Evolutionary conservation across 2,888 invertebrate species (phyloP).

Genomic region (Pasiphila rectangulata): DNA sequence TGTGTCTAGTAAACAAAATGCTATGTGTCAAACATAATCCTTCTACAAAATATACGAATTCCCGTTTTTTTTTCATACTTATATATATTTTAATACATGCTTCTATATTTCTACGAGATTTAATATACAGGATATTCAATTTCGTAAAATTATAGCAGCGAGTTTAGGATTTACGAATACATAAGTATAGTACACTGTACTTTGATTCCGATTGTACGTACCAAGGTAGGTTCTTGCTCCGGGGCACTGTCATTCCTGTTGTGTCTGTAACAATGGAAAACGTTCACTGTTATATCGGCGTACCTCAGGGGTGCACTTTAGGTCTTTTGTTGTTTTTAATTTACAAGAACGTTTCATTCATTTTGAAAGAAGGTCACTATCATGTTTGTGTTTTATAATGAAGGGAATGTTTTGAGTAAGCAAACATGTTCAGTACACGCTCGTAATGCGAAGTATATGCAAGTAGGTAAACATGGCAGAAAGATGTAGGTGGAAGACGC

Average conservation of each 20-base stretch:
- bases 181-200: no score
- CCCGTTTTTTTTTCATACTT: no score
- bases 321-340: conserved; percentile 25
- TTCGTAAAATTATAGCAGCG: no score
- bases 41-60: no score
- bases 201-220: conserved; percentile 39
- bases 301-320: conserved; percentile 27
- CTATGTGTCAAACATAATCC: no score
- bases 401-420: conserved; percentile 5
- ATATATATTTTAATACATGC: no score
- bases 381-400: conserved; percentile 9
- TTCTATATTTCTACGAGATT: no score
- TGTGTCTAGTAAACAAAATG: no score
- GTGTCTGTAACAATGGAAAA: conserved; percentile 58
- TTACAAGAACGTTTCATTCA: conserved; percentile 17
- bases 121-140: no score
- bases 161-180: no score
- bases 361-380: conserved; percentile 13
- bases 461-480: conserved; percentile 11
- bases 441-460: neutral
- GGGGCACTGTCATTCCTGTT: conserved; percentile 58
- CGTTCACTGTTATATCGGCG: conserved; percentile 21
- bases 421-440: conserved; percentile 3
- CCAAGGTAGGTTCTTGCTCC: conserved; percentile 51
- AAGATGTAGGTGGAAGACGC: conserved; percentile 13